Percentiles rank a stretch among this genome's conserved stretches.
Evolutionary conservation across 2,888 invertebrate species (phyloP).

Genomic region (Polietes domitor): DNA sequence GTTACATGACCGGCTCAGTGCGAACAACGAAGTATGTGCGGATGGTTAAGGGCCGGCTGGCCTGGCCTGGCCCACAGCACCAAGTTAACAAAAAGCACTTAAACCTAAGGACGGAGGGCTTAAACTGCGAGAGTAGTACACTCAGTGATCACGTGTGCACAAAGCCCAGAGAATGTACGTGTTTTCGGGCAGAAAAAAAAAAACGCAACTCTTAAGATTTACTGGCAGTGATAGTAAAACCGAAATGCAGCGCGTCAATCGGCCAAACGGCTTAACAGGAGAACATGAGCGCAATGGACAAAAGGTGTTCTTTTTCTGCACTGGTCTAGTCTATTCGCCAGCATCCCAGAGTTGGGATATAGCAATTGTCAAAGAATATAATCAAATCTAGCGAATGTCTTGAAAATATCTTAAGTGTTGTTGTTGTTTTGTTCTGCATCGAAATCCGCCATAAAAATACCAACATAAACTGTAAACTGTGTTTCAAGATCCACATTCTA

Average conservation of each 20-base stretch:
- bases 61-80: conserved; percentile 25
- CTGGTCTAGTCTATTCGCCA: neutral
- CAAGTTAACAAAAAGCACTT: conserved; percentile 9
- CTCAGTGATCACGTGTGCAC: neutral
- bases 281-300: neutral
- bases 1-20: conserved; percentile 29
- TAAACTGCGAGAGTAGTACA: neutral
- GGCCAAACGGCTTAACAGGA: conserved; percentile 4
- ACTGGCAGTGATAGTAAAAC: conserved; percentile 39
- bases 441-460: conserved; percentile 11
- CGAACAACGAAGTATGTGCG: conserved; percentile 2
- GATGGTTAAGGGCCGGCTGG: conserved; percentile 39
- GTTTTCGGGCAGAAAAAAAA: neutral
- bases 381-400: neutral
- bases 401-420: neutral
- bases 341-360: neutral
- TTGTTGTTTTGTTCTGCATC: neutral
- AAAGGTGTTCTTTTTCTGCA: neutral
- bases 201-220: conserved; percentile 36
- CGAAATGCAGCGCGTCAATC: neutral
- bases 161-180: conserved; percentile 19
- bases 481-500: conserved; percentile 39
- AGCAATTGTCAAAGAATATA: neutral
- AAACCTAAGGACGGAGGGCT: neutral
- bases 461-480: conserved; percentile 54